Evolutionary conservation across 1,140 invertebrate species (phyloP), one percentile per base, ranked within the genome.

Genomic region (Drosophila tsacasi): DNA sequence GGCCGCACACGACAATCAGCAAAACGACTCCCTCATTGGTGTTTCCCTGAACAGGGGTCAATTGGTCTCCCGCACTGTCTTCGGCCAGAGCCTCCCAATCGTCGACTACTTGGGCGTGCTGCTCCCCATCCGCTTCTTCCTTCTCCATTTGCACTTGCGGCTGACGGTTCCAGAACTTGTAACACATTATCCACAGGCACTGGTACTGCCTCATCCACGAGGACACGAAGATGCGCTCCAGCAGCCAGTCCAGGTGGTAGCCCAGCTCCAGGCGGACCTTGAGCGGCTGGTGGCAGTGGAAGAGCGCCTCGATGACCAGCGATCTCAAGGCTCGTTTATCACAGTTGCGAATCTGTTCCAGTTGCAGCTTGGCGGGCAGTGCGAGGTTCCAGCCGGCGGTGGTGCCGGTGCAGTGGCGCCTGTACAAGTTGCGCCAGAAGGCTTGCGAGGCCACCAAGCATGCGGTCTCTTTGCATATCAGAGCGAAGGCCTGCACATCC

Each of bases 401-500:
- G 0, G 47, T 37, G 13, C 63, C 61, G 3, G 54, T 50, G 68
- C 89, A 92, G 47, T 90, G 61, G 0, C 79, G 79, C n/a, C 58
- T 57, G 62, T 90, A 92, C 13, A 93, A 40, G 12, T 79, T 74
- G 0, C 72, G 80, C 92, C 92, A 93, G 65, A 93, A 93, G 17
- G 58, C 64, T 10, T 73, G 39, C 0, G 91, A 75, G 10, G 57
- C 83, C 2, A 83, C 81, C 32, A 92, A 19, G 0, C 44, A 35
- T 10, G 90, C 68, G 5, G 87, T 90, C 42, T 89, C 73, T 21
- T 68, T 79, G 30, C 91, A 93, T 35, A 93, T 91, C 30, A 93
- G 27, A 3, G 90, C 83, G 25, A 92, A 93, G 13, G 64, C 57
- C 58, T 91, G 79, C 8, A 93, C 84, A 64, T 93, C 84, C 59